These are phyloP conservation scores for Plutomurus gul DNA, from an alignment of 1,140 invertebrate species.

Conservation along the genomic window DNA sequence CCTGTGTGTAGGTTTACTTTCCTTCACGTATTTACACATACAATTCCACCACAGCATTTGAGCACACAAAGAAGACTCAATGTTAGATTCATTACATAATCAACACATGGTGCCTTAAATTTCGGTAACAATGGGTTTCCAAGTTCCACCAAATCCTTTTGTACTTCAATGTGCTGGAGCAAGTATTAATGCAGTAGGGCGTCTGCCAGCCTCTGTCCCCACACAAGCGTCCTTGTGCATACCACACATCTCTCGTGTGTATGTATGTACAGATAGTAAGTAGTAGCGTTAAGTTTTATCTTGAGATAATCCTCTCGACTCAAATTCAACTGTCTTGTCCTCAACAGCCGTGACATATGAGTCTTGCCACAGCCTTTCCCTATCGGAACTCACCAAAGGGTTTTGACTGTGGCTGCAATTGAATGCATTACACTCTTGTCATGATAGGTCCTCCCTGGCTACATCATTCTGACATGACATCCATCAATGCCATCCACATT, in stretches of 20 bases:
- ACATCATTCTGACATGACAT: background rate
- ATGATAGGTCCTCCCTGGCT: background rate
- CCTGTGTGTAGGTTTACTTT: no score
- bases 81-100: background rate
- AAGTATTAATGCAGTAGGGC: background rate
- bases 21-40: background rate
- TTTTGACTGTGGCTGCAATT: background rate
- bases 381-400: background rate
- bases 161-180: background rate
- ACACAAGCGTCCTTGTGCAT: slow-evolving; percentile 1
- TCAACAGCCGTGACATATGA: slow-evolving; percentile 16
- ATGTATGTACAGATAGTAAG: no score
- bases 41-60: background rate
- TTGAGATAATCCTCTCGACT: background rate
- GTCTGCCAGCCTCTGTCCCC: background rate
- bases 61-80: background rate
- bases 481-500: background rate
- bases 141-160: background rate
- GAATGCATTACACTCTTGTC: slow-evolving; percentile 1
- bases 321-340: background rate
- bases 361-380: background rate
- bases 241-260: slow-evolving; percentile 8
- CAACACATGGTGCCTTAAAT: slow-evolving; percentile 17
- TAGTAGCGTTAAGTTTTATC: background rate
- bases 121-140: background rate